Percentiles rank a stretch among this genome's conserved stretches.
phyloP scores from a whole-genome alignment of 2,113 vertebrate species.

The Paraplagusia blochii region DNA sequence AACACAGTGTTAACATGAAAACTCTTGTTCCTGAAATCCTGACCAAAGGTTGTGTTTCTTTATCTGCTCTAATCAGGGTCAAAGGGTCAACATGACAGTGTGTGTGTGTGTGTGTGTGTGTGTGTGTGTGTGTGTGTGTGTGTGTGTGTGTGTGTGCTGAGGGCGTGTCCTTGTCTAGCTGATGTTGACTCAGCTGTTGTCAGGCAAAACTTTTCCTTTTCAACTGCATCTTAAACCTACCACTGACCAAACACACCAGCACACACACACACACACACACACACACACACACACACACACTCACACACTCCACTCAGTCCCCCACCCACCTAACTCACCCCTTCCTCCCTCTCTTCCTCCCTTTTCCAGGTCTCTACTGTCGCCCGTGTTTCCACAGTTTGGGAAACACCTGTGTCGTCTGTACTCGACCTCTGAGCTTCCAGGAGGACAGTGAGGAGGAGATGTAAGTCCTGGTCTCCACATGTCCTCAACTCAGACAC shows the following conservation, averaged over 20 bases:
- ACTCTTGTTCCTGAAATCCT: no score
- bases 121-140: no score
- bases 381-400: constrained; percentile 71
- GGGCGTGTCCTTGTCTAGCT: constrained; percentile 9
- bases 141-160: background rate
- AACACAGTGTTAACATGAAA: no score
- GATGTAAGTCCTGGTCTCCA: constrained; percentile 75
- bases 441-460: constrained; percentile 72
- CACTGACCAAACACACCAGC: background rate
- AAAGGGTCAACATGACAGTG: no score
- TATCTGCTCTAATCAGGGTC: no score
- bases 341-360: background rate
- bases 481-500: no score
- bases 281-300: background rate
- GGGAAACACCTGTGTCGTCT: constrained; percentile 67
- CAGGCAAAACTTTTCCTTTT: background rate
- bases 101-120: no score
- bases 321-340: background rate
- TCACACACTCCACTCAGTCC: no score
- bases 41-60: no score
- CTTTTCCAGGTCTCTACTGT: constrained; percentile 64
- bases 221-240: background rate
- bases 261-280: background rate
- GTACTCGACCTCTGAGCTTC: constrained; percentile 55
- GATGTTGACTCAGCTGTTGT: constrained; percentile 32